Conservation (phyloP, 1,140 invertebrate species). For the Cyphomyrmex costatus region DNA sequence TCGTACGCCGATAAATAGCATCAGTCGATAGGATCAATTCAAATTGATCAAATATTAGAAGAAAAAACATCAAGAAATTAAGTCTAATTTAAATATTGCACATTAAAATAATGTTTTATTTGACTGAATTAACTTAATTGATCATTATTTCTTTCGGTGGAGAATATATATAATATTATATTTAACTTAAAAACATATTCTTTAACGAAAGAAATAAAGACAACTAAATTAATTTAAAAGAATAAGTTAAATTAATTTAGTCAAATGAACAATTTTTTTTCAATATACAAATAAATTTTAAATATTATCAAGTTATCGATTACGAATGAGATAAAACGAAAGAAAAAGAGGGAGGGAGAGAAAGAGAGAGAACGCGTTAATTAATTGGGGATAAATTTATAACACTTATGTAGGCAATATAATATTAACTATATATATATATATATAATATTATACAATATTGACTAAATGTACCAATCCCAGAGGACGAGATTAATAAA, state of each 20-base stretch:
- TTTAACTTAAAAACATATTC: too few relatives aligned
- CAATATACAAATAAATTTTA: background rate
- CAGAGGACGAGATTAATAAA: background rate
- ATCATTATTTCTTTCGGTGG: too few relatives aligned
- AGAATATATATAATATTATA: too few relatives aligned
- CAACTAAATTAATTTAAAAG: too few relatives aligned
- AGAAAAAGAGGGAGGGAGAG: background rate
- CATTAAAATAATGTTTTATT: background rate
- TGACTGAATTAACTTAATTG: too few relatives aligned
- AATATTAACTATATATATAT: background rate
- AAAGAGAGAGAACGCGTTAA: background rate
- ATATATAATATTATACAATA: background rate
- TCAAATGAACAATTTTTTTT: too few relatives aligned
- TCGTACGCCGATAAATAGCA: background rate
- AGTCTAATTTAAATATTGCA: background rate
- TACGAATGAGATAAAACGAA: background rate
- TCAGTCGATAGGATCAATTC: background rate
- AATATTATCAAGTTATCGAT: slow-evolving; percentile 27
- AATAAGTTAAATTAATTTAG: too few relatives aligned
- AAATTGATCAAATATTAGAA: background rate
- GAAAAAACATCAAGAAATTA: background rate
- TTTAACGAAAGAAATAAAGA: too few relatives aligned
- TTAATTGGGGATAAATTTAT: background rate
- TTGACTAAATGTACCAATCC: background rate
- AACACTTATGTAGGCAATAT: background rate